These are phyloP conservation scores for Podilymbus podiceps DNA, from an alignment of 2,113 vertebrate genomes.

Conservation along the genomic window DNA sequence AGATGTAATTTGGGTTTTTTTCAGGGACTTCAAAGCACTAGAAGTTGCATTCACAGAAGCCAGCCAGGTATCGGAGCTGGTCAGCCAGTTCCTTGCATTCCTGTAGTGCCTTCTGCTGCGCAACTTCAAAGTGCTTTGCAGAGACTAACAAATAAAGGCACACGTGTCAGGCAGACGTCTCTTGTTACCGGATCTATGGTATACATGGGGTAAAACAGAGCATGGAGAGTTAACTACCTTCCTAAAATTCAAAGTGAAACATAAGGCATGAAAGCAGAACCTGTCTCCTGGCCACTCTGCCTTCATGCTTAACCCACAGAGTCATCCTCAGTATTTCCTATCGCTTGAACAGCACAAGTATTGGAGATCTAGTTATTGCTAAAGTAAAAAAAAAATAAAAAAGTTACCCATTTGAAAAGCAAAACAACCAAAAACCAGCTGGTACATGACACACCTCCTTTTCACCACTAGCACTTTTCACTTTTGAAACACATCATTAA, in stretches of 20 bases:
- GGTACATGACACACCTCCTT: not conserved
- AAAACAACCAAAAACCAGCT: not conserved
- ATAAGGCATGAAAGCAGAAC: not conserved
- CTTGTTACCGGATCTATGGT: not conserved
- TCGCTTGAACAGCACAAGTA: not conserved
- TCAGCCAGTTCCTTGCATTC: not conserved
- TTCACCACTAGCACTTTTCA: not conserved
- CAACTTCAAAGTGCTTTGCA: not conserved
- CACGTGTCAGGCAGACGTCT: rapidly evolving
- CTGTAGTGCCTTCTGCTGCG: rapidly evolving
- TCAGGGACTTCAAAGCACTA: not conserved
- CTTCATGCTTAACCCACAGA: not conserved
- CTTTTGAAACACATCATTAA: not conserved
- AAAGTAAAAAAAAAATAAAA: not conserved
- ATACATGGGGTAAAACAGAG: not conserved
- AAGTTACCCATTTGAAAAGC: not conserved
- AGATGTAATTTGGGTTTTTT: not conserved
- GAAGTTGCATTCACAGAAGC: not conserved
- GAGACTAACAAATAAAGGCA: not conserved
- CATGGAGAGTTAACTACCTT: rapidly evolving
- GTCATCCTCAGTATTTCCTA: not conserved
- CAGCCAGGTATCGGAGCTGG: rapidly evolving
- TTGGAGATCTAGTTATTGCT: not conserved
- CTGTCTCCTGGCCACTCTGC: not conserved
- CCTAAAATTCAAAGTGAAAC: not conserved